phyloP scores from a whole-genome alignment of 2,888 invertebrate genomes.

The Drosophila rellima region DNA sequence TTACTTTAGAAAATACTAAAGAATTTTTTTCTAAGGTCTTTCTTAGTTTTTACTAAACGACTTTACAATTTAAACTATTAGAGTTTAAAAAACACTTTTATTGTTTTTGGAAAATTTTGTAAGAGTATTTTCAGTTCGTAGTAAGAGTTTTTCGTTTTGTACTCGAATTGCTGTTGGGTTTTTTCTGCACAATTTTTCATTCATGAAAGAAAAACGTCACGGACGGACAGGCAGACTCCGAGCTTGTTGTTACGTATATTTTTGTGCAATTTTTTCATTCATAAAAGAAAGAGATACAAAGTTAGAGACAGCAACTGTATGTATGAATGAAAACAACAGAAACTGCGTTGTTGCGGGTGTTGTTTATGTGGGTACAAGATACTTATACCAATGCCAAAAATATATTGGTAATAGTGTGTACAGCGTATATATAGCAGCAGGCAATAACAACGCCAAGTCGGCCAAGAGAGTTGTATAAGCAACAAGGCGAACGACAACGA shows the following conservation, averaged over 20 bases:
- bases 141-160: not conserved
- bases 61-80: no score
- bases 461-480: slow-evolving; percentile 60
- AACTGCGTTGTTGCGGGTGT: slow-evolving; percentile 56
- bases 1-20: no score
- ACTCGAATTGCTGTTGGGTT: slow-evolving; percentile 24
- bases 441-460: slow-evolving; percentile 20
- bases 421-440: slow-evolving; percentile 2
- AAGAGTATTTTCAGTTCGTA: not conserved
- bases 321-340: slow-evolving; percentile 54
- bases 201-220: slow-evolving; percentile 70
- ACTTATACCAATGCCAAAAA: slow-evolving; percentile 23
- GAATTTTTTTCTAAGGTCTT: no score
- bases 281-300: slow-evolving; percentile 46
- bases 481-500: slow-evolving; percentile 26
- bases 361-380: slow-evolving; percentile 39
- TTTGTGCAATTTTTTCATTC: slow-evolving; percentile 59
- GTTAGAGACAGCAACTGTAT: slow-evolving; percentile 18
- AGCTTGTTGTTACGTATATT: slow-evolving; percentile 48
- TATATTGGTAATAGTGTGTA: slow-evolving; percentile 4
- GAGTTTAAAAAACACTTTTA: no score
- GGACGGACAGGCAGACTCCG: slow-evolving; percentile 54
- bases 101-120: not conserved
- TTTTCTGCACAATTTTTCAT: slow-evolving; percentile 69
- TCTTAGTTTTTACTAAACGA: no score